Evolutionary conservation across 2,888 invertebrate genomes (phyloP).

Genomic region (Epirrita christyi): DNA sequence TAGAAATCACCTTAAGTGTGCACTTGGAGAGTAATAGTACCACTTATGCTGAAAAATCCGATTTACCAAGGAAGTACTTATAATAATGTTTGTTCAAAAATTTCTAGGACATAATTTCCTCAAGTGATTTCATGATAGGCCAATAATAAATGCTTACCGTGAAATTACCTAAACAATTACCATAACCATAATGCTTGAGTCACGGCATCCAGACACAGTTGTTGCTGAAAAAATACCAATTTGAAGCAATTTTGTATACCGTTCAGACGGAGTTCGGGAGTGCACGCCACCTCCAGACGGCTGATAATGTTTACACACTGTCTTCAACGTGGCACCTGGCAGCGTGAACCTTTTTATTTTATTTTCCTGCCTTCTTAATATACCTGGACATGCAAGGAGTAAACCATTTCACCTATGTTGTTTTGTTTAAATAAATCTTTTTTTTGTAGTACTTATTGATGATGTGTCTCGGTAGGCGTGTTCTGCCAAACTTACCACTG

Average conservation of each 20-base stretch:
- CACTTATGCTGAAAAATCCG: too few relatives aligned
- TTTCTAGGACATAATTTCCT: constrained; percentile 3
- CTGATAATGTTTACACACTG: constrained; percentile 36
- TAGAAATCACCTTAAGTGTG: too few relatives aligned
- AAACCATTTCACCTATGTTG: not conserved
- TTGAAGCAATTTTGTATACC: constrained; percentile 27
- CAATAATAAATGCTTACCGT: constrained; percentile 18
- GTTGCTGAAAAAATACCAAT: constrained; percentile 28
- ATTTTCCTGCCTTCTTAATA: constrained; percentile 1
- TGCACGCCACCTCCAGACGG: constrained; percentile 41
- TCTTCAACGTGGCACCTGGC: constrained; percentile 34
- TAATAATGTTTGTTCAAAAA: not conserved
- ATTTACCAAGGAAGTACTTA: too few relatives aligned
- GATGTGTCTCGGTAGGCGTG: too few relatives aligned
- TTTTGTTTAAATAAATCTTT: too few relatives aligned
- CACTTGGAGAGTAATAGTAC: too few relatives aligned
- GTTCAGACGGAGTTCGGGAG: constrained; percentile 29
- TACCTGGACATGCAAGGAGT: constrained; percentile 18
- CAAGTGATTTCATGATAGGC: constrained; percentile 18
- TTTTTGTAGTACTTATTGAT: too few relatives aligned
- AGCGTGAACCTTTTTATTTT: constrained; percentile 12
- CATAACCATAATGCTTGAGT: constrained; percentile 10
- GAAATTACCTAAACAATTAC: constrained; percentile 16
- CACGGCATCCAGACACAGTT: constrained; percentile 29
- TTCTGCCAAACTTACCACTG: too few relatives aligned